A percentile compares a stretch with the other conserved stretches of the same genome.
Evolutionary conservation across 92 coral and sea anemone species (phyloP).

Genomic region (Pocillopora meandrina): DNA sequence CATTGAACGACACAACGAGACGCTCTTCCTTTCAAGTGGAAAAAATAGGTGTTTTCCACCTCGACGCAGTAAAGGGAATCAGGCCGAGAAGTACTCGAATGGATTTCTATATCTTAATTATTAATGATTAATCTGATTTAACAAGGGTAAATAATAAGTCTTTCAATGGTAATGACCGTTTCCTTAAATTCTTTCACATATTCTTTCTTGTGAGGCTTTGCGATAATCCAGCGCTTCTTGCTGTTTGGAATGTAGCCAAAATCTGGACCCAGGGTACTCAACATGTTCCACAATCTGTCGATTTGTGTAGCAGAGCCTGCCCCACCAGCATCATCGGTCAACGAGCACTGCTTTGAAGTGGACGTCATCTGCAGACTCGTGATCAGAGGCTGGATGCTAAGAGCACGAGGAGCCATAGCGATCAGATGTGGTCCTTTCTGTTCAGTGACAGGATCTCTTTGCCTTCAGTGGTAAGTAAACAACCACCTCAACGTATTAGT

Average conservation of each 20-base stretch:
- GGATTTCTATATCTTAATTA: too few relatives aligned
- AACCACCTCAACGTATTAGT: neutral
- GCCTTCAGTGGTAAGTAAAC: neutral
- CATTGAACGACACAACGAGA: too few relatives aligned
- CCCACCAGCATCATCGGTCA: slow-evolving; percentile 13
- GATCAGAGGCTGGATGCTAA: slow-evolving; percentile 26
- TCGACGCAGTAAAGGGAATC: too few relatives aligned
- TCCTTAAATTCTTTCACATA: too few relatives aligned
- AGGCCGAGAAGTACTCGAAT: too few relatives aligned
- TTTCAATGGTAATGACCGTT: too few relatives aligned
- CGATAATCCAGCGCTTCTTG: slow-evolving; percentile 42
- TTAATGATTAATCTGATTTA: too few relatives aligned
- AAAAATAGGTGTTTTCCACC: too few relatives aligned
- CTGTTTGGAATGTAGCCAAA: slow-evolving; percentile 32
- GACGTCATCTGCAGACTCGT: too few relatives aligned
- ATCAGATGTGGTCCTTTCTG: slow-evolving; percentile 32
- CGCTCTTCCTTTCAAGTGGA: too few relatives aligned
- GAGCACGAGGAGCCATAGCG: neutral
- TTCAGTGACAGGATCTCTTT: slow-evolving; percentile 30
- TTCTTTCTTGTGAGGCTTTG: neutral
- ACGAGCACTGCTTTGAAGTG: too few relatives aligned
- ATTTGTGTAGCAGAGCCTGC: slow-evolving; percentile 17
- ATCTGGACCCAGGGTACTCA: slow-evolving; percentile 33
- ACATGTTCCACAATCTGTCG: neutral
- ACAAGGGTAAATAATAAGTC: too few relatives aligned